Base-by-base conservation (phyloP, 92 coral and sea anemone genomes). In the Parazoanthus atlanticus region DNA sequence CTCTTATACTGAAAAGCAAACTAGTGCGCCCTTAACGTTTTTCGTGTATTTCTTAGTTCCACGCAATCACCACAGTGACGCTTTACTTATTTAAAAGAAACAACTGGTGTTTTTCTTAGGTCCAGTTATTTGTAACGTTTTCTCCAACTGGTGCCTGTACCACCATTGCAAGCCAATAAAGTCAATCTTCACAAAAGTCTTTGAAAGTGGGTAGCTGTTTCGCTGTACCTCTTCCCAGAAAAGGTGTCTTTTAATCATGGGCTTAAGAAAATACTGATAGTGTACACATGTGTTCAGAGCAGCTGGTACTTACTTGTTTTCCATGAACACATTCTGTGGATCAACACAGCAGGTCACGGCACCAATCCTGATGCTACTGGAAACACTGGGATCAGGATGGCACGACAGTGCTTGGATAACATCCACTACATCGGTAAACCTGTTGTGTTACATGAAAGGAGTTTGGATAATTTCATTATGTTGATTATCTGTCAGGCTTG, bases 321-420 rank as follows among this genome's bases (percentile, higher is more conserved):
- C 94, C 96, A 95, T 95, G 85, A 93, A 95, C 82, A 91, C 90
- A 61, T 93, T 95, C 26, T 91, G 91, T 76, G 98, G 98, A 79
- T 95, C 93, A 46, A 95, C 84, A 84, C 98, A 95, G 88, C 96
- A 95, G 19, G 98, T 93, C 41, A 95, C 92, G 9, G 98, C 96
- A 36, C 98, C 98, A 47, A 95, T 88, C 91, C 78, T 95, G 88
- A 92, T 74, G 78, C 89, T 84, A 75, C 89, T 86, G 83, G 80
- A 49, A 0, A 95, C 92, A 91, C 92, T 92, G 36, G 90, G 71
- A 79, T 93, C 93, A 78, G 96, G 98, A 66, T 93, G 94, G 70
- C 85, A 90, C 75, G 65, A 76, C 23, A 95, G 82, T 11, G 98
- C 98, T 61, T 89, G 94, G 36, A 95, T 74, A 31, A 95, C 88